phyloP scores from a whole-genome alignment of 2,113 vertebrate species.

The Tetrax tetrax region DNA sequence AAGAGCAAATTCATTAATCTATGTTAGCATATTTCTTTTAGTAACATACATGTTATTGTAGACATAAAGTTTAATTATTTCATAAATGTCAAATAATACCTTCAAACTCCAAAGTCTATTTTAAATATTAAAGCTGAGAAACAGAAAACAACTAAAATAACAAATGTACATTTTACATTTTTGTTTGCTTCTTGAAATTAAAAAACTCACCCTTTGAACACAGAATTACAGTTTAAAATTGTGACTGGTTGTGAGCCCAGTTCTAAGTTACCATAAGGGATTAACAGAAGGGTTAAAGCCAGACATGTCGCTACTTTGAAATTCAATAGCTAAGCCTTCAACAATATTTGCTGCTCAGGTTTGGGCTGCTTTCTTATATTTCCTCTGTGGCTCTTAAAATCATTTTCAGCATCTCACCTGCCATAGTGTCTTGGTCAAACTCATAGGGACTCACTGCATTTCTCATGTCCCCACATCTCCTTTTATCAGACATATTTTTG shows the following conservation, averaged over 20 bases:
- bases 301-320: neutral
- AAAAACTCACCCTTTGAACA: neutral
- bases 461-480: neutral
- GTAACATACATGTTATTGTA: neutral
- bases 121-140: neutral
- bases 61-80: neutral
- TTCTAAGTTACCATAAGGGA: neutral
- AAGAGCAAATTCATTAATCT: neutral
- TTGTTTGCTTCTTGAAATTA: neutral
- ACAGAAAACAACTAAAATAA: neutral
- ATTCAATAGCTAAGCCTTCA: neutral
- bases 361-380: neutral
- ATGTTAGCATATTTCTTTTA: neutral
- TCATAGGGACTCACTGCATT: neutral
- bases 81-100: neutral
- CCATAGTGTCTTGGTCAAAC: neutral
- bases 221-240: neutral
- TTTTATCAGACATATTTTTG: neutral
- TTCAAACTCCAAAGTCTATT: neutral
- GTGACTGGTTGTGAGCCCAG: neutral
- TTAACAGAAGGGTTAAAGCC: neutral
- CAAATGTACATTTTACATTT: neutral
- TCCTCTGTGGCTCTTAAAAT: neutral
- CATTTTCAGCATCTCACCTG: neutral
- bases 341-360: neutral